Conservation (phyloP, 1,140 invertebrate genomes). For the Galleria mellonella region DNA sequence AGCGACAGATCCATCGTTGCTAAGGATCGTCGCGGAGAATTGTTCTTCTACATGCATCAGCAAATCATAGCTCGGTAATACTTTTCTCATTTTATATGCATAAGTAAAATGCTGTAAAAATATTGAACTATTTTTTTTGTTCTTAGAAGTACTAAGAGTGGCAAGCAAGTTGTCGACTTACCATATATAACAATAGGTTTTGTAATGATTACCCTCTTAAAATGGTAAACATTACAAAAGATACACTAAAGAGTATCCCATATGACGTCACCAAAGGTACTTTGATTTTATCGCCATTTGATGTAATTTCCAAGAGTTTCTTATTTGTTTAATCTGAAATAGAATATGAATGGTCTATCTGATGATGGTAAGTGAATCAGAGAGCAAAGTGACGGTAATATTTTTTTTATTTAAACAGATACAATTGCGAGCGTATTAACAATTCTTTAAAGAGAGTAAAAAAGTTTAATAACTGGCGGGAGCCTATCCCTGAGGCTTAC, state of each 20-base stretch:
- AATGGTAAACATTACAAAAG: too few species aligned
- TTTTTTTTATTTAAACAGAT: slow-evolving; percentile 39
- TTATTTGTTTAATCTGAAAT: too few species aligned
- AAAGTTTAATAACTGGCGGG: slow-evolving; percentile 72
- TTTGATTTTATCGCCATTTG: too few species aligned
- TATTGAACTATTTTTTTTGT: slow-evolving; percentile 19
- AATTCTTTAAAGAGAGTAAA: slow-evolving; percentile 71
- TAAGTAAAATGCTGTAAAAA: not conserved
- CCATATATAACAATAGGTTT: too few species aligned
- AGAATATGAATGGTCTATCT: too few species aligned
- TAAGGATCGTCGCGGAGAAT: slow-evolving; percentile 81
- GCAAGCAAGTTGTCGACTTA: too few species aligned
- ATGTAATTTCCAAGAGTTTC: too few species aligned
- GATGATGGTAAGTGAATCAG: too few species aligned
- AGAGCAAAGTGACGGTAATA: not conserved
- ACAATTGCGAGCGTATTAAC: slow-evolving; percentile 76
- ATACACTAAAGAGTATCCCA: too few species aligned
- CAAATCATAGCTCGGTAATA: slow-evolving; percentile 76
- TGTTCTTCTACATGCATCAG: slow-evolving; percentile 85
- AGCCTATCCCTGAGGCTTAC: slow-evolving; percentile 74
- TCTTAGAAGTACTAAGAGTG: too few species aligned
- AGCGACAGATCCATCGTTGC: slow-evolving; percentile 69
- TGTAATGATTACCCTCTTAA: too few species aligned
- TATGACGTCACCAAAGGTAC: too few species aligned
- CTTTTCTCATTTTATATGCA: not conserved